These are phyloP conservation scores for Erythrolamprus reginae DNA, from an alignment of 2,113 vertebrate species.

Conservation along the genomic window DNA sequence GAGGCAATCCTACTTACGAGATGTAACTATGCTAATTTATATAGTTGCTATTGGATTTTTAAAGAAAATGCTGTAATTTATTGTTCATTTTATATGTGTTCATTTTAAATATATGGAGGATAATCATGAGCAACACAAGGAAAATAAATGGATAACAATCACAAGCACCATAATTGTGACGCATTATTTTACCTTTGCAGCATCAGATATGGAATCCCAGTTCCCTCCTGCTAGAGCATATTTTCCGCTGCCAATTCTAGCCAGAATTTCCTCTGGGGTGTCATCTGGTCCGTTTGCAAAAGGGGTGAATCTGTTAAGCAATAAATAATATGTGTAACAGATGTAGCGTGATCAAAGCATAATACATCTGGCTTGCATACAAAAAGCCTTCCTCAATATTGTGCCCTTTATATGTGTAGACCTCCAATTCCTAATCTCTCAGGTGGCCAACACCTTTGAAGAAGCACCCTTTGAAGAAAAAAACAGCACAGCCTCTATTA, in stretches of 20 bases:
- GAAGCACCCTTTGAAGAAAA: background rate
- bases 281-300: slow-evolving; percentile 91
- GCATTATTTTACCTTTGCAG: slow-evolving; percentile 78
- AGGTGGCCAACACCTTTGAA: background rate
- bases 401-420: background rate
- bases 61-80: background rate
- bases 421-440: background rate
- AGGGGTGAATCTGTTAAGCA: slow-evolving; percentile 81
- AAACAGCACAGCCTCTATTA: background rate
- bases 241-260: slow-evolving; percentile 88
- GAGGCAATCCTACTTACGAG: background rate
- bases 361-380: background rate
- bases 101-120: background rate
- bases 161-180: background rate
- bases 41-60: background rate
- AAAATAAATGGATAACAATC: background rate
- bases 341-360: background rate
- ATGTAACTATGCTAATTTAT: background rate
- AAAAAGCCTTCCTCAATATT: background rate
- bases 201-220: slow-evolving; percentile 90
- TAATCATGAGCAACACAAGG: background rate
- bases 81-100: background rate
- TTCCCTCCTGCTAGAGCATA: slow-evolving; percentile 86
- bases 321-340: background rate
- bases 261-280: slow-evolving; percentile 89